Conservation (phyloP, 2,797 vertebrate genomes). For the Otus scops region DNA sequence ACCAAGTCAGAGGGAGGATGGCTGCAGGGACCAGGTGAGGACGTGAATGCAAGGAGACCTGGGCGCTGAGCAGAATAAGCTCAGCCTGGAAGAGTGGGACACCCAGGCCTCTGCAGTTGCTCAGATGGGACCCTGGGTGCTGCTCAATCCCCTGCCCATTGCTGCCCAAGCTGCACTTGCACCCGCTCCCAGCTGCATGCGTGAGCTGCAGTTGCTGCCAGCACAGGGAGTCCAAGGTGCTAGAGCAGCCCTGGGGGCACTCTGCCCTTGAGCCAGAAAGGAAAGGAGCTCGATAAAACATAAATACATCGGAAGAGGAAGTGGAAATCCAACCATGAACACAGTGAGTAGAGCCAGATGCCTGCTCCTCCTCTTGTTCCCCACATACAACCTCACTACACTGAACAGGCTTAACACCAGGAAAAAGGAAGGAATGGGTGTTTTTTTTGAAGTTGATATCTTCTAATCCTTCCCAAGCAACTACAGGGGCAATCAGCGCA, state of each 20-base stretch:
- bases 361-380: neutral
- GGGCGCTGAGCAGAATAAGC: neutral
- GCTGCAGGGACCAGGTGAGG: neutral
- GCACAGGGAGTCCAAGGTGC: neutral
- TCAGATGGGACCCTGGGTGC: rapidly evolving
- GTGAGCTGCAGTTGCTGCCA: neutral
- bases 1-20: neutral
- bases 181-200: neutral
- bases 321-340: neutral
- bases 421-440: neutral
- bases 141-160: neutral
- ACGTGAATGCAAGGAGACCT: neutral
- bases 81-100: neutral
- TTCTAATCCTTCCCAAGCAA: neutral
- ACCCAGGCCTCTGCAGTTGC: neutral
- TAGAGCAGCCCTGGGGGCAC: neutral
- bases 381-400: neutral
- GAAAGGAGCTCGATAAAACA: neutral
- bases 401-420: neutral
- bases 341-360: neutral
- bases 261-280: neutral
- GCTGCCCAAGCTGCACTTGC: neutral
- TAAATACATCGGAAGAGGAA: neutral
- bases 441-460: neutral
- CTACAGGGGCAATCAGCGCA: neutral